Conservation (phyloP, 2,888 invertebrate genomes). For the Cantharis rustica region DNA sequence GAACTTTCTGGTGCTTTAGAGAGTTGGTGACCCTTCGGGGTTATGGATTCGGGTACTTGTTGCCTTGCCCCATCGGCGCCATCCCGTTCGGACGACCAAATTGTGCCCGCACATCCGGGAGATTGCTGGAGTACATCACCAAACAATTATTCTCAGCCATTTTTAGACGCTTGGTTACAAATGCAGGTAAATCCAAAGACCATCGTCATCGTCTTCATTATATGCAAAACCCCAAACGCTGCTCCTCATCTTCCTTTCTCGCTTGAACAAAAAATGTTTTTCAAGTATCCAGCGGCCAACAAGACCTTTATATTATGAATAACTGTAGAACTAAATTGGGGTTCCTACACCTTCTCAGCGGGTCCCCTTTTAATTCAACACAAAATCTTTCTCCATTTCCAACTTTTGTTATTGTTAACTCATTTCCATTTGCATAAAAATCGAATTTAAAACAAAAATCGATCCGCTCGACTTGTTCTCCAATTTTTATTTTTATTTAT, state of each 20-base stretch:
- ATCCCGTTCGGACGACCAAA: conserved; percentile 54
- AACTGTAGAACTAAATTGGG: conserved; percentile 23
- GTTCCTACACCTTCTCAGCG: conserved; percentile 34
- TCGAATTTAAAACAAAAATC: not conserved
- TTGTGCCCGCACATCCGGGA: conserved; percentile 51
- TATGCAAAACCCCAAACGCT: conserved; percentile 28
- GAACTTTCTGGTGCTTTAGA: conserved; percentile 28
- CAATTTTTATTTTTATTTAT: conserved; percentile 27
- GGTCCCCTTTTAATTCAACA: conserved; percentile 28
- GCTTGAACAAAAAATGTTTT: not conserved
- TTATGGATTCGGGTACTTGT: conserved; percentile 56
- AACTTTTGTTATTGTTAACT: not conserved
- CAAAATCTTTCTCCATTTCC: not conserved
- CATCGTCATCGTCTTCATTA: conserved; percentile 11
- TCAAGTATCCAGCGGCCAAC: conserved; percentile 29
- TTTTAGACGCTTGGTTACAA: conserved; percentile 55
- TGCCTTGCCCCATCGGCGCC: conserved; percentile 53
- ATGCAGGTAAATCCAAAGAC: conserved; percentile 45
- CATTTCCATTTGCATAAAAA: conserved; percentile 1
- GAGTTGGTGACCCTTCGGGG: conserved; percentile 41
- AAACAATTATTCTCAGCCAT: conserved; percentile 48
- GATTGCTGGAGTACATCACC: conserved; percentile 57
- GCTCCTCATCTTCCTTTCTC: not conserved
- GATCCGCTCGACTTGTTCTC: not conserved
- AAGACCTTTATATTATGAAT: conserved; percentile 26